These are phyloP conservation scores for Pterocles gutturalis DNA, from an alignment of 2,113 vertebrate species.

Conservation along the genomic window DNA sequence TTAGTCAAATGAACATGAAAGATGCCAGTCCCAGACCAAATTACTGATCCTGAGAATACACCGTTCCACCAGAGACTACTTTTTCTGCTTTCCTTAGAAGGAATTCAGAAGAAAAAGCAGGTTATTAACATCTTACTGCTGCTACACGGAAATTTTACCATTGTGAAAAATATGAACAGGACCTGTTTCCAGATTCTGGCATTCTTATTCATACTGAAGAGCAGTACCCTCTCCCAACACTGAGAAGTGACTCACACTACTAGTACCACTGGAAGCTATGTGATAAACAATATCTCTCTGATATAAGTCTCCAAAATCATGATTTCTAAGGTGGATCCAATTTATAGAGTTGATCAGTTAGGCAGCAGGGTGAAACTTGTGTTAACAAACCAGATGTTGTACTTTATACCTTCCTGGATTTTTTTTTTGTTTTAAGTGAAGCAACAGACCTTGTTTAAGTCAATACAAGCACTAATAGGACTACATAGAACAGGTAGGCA, in stretches of 20 bases:
- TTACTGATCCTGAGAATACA: not conserved
- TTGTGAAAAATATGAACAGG: not conserved
- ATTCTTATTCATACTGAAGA: not conserved
- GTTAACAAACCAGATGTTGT: not conserved
- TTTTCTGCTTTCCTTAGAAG: not conserved
- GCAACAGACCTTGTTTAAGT: not conserved
- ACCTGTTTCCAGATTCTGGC: not conserved
- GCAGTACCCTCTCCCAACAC: not conserved
- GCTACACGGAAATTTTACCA: not conserved
- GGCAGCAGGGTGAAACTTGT: not conserved
- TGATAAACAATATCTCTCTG: not conserved
- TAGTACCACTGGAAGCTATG: fast-evolving
- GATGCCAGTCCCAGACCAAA: not conserved
- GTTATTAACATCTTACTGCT: not conserved
- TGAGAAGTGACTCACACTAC: not conserved
- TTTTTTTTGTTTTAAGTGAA: not conserved
- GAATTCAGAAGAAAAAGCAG: not conserved
- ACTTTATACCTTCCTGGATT: not conserved
- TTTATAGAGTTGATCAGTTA: not conserved
- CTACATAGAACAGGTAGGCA: not conserved
- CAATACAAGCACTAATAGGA: not conserved
- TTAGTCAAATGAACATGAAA: not conserved
- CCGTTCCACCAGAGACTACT: not conserved
- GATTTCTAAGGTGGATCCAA: not conserved
- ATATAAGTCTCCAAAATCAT: not conserved